Evolutionary conservation across 2,797 vertebrate genomes (phyloP).

Genomic region (Bradypodion ventrale): DNA sequence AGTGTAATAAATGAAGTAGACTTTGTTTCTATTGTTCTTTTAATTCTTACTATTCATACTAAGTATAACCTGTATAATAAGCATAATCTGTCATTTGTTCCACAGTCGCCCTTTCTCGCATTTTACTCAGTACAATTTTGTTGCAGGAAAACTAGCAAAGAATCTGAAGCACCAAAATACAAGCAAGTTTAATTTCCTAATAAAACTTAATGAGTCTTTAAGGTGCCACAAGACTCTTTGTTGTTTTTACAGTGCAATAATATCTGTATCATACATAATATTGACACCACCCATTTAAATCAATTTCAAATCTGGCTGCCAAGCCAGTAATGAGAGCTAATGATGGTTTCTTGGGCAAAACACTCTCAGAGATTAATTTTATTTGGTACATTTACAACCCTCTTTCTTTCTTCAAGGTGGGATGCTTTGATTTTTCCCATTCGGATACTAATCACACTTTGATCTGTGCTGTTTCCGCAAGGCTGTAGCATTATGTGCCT

Average conservation of each 20-base stretch:
- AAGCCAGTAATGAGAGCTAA: background rate
- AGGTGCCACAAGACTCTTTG: too few species aligned
- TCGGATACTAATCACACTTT: background rate
- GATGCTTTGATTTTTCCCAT: background rate
- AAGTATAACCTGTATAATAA: too few species aligned
- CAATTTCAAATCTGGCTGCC: background rate
- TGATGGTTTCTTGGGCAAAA: background rate
- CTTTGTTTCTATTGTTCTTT: background rate
- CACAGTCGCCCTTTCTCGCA: background rate
- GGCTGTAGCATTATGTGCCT: background rate
- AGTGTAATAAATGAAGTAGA: too few species aligned
- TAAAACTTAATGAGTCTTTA: too few species aligned
- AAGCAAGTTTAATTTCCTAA: too few species aligned
- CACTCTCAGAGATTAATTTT: background rate
- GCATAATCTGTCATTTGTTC: background rate
- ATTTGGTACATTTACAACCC: background rate
- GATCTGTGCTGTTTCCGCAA: background rate
- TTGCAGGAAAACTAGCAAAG: too few species aligned
- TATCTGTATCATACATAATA: background rate
- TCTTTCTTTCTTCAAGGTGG: background rate
- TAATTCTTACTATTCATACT: background rate
- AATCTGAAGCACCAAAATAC: too few species aligned
- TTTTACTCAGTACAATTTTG: background rate
- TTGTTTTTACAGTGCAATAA: too few species aligned
- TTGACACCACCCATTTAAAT: background rate